Evolutionary conservation across 2,797 vertebrate genomes (phyloP).

Genomic region (Rhabdomys pumilio): DNA sequence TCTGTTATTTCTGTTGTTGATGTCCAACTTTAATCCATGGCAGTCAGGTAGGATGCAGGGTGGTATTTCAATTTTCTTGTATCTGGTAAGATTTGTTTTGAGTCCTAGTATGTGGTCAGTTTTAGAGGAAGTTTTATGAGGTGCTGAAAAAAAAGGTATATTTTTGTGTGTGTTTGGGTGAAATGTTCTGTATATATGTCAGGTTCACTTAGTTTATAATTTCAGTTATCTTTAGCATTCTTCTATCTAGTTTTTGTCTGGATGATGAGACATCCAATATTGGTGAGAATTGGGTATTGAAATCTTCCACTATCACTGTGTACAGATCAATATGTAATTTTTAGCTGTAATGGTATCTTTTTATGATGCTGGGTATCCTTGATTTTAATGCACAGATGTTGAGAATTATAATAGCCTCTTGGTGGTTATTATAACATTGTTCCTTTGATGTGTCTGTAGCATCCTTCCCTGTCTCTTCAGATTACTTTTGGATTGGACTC

Average conservation of each 20-base stretch:
- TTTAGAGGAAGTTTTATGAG: not conserved
- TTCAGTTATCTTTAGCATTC: not conserved
- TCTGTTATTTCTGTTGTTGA: not conserved
- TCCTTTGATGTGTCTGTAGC: not conserved
- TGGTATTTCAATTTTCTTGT: not conserved
- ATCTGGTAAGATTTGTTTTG: not conserved
- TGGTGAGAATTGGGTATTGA: not conserved
- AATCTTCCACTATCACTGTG: not conserved
- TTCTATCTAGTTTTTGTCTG: not conserved
- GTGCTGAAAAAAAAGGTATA: not conserved
- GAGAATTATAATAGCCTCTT: not conserved
- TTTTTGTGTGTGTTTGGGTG: not conserved
- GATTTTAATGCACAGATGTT: not conserved
- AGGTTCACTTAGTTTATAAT: not conserved
- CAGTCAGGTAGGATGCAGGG: not conserved
- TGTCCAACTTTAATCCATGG: not conserved
- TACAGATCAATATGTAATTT: not conserved
- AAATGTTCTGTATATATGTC: not conserved
- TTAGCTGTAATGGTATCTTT: not conserved
- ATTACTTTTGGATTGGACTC: not conserved
- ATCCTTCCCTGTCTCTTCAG: not conserved
- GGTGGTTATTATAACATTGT: not conserved
- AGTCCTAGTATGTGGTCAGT: not conserved
- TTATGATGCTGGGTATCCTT: not conserved
- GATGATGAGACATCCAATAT: not conserved